These are phyloP conservation scores for Caenorhabditis becei DNA, from an alignment of 2,888 invertebrate species.

Conservation along the genomic window DNA sequence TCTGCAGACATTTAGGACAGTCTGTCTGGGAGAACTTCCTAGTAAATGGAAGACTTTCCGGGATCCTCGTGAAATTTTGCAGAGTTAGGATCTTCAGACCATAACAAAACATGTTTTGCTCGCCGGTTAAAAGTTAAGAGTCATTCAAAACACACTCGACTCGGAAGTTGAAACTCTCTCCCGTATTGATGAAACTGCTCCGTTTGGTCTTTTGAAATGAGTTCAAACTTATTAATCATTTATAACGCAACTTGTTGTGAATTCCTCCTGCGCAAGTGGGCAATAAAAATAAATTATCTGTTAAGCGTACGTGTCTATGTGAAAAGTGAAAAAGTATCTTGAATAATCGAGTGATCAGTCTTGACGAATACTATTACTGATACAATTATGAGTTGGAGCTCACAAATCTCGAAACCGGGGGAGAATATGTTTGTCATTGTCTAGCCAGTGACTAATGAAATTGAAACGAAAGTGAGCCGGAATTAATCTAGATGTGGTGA, in stretches of 20 bases:
- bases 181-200: slow-evolving; percentile 12
- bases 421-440: slow-evolving; percentile 2
- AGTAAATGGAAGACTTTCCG: too few species aligned
- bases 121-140: too few species aligned
- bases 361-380: not conserved
- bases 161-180: not conserved
- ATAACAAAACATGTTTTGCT: too few species aligned
- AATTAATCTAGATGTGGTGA: not conserved
- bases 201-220: slow-evolving; percentile 8
- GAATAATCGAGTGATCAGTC: slow-evolving; percentile 7
- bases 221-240: slow-evolving; percentile 20
- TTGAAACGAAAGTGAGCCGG: not conserved
- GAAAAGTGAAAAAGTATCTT: not conserved
- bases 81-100: too few species aligned
- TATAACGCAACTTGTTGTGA: not conserved
- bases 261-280: not conserved
- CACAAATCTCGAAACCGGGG: not conserved
- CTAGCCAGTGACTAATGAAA: slow-evolving; percentile 15
- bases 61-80: too few species aligned
- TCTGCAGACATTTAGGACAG: too few species aligned
- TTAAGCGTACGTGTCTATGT: not conserved
- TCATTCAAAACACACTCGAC: too few species aligned
- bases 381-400: not conserved
- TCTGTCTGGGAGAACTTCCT: too few species aligned
- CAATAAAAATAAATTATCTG: not conserved